Percentiles rank a stretch among this genome's conserved stretches.
Conservation (phyloP, 2,113 vertebrate species). For the Pluvialis apricaria region DNA sequence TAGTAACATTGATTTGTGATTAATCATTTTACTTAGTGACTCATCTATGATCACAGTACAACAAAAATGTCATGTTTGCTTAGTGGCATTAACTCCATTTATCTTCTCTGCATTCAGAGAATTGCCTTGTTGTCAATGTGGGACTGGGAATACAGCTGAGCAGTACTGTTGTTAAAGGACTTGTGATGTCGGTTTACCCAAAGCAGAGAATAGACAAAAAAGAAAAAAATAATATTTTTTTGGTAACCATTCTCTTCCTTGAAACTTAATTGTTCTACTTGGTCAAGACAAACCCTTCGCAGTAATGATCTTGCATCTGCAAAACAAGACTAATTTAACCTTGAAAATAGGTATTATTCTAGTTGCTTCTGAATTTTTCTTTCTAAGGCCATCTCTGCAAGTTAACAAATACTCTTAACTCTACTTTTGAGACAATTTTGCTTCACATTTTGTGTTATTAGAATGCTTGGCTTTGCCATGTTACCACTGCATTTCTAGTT, state of each 20-base stretch:
- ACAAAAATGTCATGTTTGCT: constrained; percentile 75
- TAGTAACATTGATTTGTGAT: constrained; percentile 79
- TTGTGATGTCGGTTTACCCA: not conserved
- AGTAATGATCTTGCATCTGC: not conserved
- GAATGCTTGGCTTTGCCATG: not conserved
- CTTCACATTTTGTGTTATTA: not conserved
- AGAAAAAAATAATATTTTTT: not conserved
- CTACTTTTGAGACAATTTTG: not conserved
- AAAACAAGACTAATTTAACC: not conserved
- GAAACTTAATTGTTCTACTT: not conserved
- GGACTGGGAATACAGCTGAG: constrained; percentile 36
- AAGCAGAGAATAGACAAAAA: not conserved
- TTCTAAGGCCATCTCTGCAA: not conserved
- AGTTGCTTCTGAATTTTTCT: not conserved
- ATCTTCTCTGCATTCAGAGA: constrained; percentile 67
- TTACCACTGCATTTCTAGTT: not conserved
- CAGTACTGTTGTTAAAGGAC: constrained; percentile 18
- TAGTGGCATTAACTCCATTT: constrained; percentile 73
- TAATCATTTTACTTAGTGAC: constrained; percentile 78
- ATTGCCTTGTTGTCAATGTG: constrained; percentile 71
- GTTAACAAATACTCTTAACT: not conserved
- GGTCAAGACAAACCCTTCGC: not conserved
- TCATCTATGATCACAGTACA: constrained; percentile 73
- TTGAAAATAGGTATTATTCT: not conserved
- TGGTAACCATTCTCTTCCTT: not conserved